phyloP scores from a whole-genome alignment of 2,113 vertebrate genomes.

The Microcebus murinus region DNA sequence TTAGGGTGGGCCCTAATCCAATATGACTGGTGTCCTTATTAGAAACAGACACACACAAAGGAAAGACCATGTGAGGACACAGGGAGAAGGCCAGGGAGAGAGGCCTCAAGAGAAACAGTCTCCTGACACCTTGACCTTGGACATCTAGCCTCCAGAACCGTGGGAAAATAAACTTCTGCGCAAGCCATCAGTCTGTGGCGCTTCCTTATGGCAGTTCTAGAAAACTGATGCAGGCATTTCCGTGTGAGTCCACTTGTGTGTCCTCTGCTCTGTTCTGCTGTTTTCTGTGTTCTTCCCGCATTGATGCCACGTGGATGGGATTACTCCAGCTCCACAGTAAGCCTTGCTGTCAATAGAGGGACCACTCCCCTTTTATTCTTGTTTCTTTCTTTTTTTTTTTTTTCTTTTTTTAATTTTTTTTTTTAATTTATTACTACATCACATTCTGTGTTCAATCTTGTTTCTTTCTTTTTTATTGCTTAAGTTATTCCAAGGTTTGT shows the following conservation, averaged over 20 bases:
- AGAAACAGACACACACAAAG: neutral
- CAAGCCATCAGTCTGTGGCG: neutral
- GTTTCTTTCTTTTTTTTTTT: neutral
- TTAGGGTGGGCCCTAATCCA: neutral
- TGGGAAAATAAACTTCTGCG: neutral
- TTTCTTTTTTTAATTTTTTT: neutral
- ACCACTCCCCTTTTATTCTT: neutral
- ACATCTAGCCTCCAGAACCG: too few species aligned
- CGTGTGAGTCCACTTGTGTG: neutral
- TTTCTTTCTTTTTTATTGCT: neutral
- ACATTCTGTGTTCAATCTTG: too few species aligned
- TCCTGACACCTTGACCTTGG: too few species aligned
- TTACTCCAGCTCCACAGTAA: neutral
- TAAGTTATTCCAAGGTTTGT: neutral
- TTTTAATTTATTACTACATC: neutral
- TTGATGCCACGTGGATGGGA: too few species aligned
- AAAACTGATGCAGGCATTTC: neutral
- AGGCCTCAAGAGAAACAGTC: too few species aligned
- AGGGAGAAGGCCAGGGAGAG: too few species aligned
- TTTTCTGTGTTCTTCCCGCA: neutral
- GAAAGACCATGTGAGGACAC: too few species aligned
- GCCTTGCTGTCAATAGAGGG: neutral
- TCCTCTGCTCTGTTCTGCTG: neutral
- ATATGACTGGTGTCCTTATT: neutral
- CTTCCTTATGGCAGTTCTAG: neutral